Base-by-base conservation (phyloP, 2,888 invertebrate species). In the Perizoma affinitatum region DNA sequence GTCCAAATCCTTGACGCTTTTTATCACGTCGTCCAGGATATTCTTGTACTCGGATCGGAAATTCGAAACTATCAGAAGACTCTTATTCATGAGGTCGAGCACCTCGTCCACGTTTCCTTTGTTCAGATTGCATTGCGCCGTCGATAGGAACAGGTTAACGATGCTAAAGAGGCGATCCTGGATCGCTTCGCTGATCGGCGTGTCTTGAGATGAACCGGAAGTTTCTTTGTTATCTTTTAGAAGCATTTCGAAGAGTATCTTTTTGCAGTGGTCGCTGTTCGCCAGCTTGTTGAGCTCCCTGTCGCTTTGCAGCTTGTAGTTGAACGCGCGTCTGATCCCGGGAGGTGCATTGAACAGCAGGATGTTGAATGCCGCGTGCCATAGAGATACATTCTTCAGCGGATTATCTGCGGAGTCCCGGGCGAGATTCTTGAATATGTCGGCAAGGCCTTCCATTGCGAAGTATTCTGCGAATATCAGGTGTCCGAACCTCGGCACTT, bases 401-500 rank as follows among this genome's bases (percentile, higher is more conserved):
- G 58, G n/a, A 11, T 68, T 46, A 4, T 46, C 11, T 0, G 41
- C 1, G 4, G 58, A 42, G n/a, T 59, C 57, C 0, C 22, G 43
- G 9, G 33, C 11, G 0, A 63, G 0, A 6, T 46, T 6, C 55
- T 72, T 73, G 6, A 75, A 36, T 2, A 72, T 0, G 45, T 79
- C 75, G 4, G 68, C 53, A 0, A 70, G 51, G 7, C 59, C 67
- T 69, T 81, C 79, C 43, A 75, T 58, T 10, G 71, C 42, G 55
- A 75, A 80, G 58, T 78, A 79, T 60, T 81, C 80, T 4, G 79
- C 79, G 60, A 79, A 79, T 38, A 78, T 44, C 4, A 74, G 40
- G 42, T 80, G 77, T 8, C 74, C 74, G 51, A 78, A 79, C 55
- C 69, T 70, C 6, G 80, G 80, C 10, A 75, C 58, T n/a, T 67